phyloP scores from a whole-genome alignment of 2,888 invertebrate species.

The Drosophila fulvimacula region DNA sequence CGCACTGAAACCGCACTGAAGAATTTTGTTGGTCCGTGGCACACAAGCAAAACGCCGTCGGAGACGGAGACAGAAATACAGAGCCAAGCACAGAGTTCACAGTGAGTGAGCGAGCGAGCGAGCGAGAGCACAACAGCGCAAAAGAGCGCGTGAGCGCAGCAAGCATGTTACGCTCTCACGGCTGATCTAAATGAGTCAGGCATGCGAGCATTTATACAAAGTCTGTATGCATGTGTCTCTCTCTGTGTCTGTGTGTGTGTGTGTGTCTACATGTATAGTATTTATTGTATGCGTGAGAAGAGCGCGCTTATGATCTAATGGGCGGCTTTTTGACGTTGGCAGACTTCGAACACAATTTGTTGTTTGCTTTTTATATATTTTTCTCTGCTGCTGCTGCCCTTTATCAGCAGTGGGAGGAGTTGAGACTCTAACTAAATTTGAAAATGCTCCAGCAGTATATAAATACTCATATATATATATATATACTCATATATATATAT shows the following conservation, averaged over 20 bases:
- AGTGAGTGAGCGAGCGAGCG: conserved; percentile 8
- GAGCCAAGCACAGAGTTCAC: conserved; percentile 23
- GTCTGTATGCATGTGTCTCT: background rate
- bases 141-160: background rate
- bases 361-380: conserved; percentile 1
- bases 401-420: conserved; percentile 56
- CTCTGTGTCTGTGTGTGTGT: background rate
- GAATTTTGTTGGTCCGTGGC: conserved; percentile 56
- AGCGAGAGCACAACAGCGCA: background rate
- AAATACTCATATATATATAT: background rate
- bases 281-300: conserved; percentile 16
- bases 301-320: conserved; percentile 71
- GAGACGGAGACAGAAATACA: conserved; percentile 18
- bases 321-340: conserved; percentile 56
- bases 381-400: conserved; percentile 20
- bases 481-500: conserved; percentile 13
- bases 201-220: conserved; percentile 50
- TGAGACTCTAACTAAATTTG: conserved; percentile 62
- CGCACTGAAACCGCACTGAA: conserved; percentile 78
- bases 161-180: conserved; percentile 3
- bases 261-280: too few relatives aligned
- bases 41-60: conserved; percentile 31
- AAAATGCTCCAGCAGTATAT: conserved; percentile 49
- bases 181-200: conserved; percentile 59
- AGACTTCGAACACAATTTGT: conserved; percentile 39